Percentiles rank a stretch among this genome's conserved stretches.
phyloP scores from a whole-genome alignment of 2,797 vertebrate species.

The Macroramphosus scolopax region DNA sequence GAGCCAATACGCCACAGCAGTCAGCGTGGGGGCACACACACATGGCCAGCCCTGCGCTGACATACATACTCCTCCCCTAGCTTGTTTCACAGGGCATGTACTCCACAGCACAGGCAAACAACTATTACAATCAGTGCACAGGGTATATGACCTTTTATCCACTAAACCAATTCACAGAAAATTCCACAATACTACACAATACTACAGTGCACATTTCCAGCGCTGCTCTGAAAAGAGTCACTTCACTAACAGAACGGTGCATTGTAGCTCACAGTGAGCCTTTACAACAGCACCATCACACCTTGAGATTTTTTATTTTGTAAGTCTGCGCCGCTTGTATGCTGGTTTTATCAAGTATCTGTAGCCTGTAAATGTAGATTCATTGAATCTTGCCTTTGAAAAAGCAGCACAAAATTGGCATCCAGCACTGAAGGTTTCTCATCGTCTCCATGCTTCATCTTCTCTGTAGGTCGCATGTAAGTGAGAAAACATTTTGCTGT shows the following conservation, averaged over 20 bases:
- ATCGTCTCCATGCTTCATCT: constrained; percentile 26
- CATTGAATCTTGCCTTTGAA: constrained; percentile 25
- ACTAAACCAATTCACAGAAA: no score
- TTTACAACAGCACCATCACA: constrained; percentile 13
- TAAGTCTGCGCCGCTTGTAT: constrained; percentile 24
- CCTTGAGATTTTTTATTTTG: constrained; percentile 19
- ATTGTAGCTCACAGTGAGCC: not conserved
- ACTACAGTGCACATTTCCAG: constrained; percentile 3
- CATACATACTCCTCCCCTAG: constrained; percentile 62
- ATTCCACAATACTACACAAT: no score
- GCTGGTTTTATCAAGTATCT: constrained; percentile 34
- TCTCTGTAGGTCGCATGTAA: constrained; percentile 19
- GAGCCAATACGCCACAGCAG: constrained; percentile 45
- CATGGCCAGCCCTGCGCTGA: constrained; percentile 40
- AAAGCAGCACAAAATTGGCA: constrained; percentile 30
- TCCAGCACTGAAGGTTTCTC: constrained; percentile 27
- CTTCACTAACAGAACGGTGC: constrained; percentile 28
- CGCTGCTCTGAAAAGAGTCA: constrained; percentile 22
- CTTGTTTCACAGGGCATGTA: constrained; percentile 53
- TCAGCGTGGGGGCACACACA: constrained; percentile 32
- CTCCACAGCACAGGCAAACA: constrained; percentile 20
- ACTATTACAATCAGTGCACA: constrained; percentile 28
- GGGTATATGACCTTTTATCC: constrained; percentile 56
- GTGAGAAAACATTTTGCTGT: constrained; percentile 32
- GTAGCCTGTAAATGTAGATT: constrained; percentile 20